These are phyloP conservation scores for Machimus rusticus DNA, from an alignment of 2,888 invertebrate genomes.

Conservation along the genomic window DNA sequence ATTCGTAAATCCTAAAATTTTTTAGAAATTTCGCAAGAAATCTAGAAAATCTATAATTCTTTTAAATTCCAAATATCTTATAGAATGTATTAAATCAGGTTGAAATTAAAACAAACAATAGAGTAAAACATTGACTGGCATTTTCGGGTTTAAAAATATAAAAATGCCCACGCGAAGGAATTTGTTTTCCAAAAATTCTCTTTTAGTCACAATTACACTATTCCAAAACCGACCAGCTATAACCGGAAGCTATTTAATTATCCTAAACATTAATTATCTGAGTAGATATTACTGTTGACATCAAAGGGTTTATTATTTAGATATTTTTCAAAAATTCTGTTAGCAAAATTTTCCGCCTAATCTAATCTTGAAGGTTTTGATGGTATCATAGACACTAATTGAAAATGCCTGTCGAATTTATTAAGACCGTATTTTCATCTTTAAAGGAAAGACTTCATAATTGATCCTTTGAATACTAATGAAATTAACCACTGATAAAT, in stretches of 20 bases:
- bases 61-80: too few relatives aligned
- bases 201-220: not conserved
- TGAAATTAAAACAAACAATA: too few relatives aligned
- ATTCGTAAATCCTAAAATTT: not conserved
- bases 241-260: not conserved
- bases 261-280: not conserved
- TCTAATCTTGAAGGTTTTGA: not conserved
- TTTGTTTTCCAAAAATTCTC: not conserved
- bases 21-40: not conserved
- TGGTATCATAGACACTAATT: not conserved
- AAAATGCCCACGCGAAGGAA: too few relatives aligned
- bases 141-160: too few relatives aligned
- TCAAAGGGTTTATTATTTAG: not conserved
- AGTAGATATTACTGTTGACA: not conserved
- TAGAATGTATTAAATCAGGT: too few relatives aligned
- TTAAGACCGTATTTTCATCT: not conserved
- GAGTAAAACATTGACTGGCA: too few relatives aligned
- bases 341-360: not conserved
- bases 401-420: not conserved
- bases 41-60: too few relatives aligned
- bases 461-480: not conserved
- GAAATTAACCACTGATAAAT: not conserved
- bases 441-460: not conserved
- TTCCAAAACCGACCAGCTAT: not conserved
- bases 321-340: not conserved